Conservation (phyloP, 2,797 vertebrate species). For the Tapirus indicus region DNA sequence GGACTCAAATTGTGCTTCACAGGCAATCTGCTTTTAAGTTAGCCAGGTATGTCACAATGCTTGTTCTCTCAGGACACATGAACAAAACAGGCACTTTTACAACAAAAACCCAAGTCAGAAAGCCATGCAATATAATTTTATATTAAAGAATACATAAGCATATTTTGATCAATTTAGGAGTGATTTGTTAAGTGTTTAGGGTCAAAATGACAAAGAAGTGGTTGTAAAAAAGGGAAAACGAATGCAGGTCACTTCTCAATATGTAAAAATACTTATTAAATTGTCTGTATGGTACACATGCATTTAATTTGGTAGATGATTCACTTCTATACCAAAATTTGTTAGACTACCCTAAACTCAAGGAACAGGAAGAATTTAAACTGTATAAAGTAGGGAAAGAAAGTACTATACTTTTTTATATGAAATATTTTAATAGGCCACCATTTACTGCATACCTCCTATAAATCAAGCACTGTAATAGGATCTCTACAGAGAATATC, state of each 20-base stretch:
- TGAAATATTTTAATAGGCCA: constrained; percentile 54
- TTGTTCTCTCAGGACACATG: constrained; percentile 80
- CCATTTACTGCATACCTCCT: neutral
- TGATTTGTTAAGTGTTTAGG: constrained; percentile 66
- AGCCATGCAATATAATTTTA: constrained; percentile 81
- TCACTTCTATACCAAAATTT: constrained; percentile 43
- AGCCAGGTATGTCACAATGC: constrained; percentile 74
- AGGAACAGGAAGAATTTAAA: constrained; percentile 54
- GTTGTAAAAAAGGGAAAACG: constrained; percentile 66
- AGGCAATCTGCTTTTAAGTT: constrained; percentile 81
- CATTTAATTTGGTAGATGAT: constrained; percentile 49
- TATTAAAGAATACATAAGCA: constrained; percentile 70
- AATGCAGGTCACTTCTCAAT: constrained; percentile 45
- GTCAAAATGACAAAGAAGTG: constrained; percentile 73
- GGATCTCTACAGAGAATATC: neutral
- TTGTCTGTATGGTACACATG: constrained; percentile 25
- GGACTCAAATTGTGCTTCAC: constrained; percentile 81
- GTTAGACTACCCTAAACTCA: constrained; percentile 58
- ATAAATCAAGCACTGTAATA: constrained; percentile 37
- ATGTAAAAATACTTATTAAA: constrained; percentile 65
- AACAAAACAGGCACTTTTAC: constrained; percentile 81
- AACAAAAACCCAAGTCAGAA: constrained; percentile 80
- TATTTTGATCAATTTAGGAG: constrained; percentile 62
- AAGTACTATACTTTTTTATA: constrained; percentile 1
- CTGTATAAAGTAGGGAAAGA: neutral